Conservation (phyloP, 2,797 vertebrate genomes). For the Notolabrus celidotus region DNA sequence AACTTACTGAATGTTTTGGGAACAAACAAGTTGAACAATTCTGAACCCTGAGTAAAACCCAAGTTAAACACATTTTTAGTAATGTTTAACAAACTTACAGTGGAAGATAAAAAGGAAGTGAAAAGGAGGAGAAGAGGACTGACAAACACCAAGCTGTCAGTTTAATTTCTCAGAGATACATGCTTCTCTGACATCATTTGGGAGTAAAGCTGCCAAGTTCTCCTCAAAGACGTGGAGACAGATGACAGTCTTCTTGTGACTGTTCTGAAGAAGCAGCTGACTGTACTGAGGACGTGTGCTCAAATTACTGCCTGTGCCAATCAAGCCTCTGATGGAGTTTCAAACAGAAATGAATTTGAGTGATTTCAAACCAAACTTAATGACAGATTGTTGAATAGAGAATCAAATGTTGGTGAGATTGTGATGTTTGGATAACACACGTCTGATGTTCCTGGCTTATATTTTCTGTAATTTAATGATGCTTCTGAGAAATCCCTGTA, state of each 20-base stretch:
- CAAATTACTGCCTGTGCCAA: constrained; percentile 64
- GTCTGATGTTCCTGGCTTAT: constrained; percentile 38
- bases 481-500: constrained; percentile 44
- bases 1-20: too few species aligned
- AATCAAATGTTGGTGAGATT: constrained; percentile 20
- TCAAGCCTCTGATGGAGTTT: constrained; percentile 56
- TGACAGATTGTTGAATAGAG: constrained; percentile 46
- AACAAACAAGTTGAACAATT: too few species aligned
- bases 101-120: constrained; percentile 28
- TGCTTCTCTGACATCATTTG: constrained; percentile 60
- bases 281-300: constrained; percentile 41
- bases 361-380: constrained; percentile 47
- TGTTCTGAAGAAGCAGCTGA: constrained; percentile 54
- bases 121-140: constrained; percentile 52
- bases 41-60: too few species aligned
- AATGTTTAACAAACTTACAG: too few species aligned
- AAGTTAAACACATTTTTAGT: too few species aligned
- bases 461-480: constrained; percentile 36
- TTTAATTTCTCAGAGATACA: constrained; percentile 55
- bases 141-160: constrained; percentile 71
- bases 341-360: constrained; percentile 44
- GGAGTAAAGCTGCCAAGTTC: constrained; percentile 67
- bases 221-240: constrained; percentile 59
- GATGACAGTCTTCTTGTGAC: constrained; percentile 63
- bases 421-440: constrained; percentile 36